phyloP scores from a whole-genome alignment of 2,113 vertebrate genomes.

The Fregetta grallaria region DNA sequence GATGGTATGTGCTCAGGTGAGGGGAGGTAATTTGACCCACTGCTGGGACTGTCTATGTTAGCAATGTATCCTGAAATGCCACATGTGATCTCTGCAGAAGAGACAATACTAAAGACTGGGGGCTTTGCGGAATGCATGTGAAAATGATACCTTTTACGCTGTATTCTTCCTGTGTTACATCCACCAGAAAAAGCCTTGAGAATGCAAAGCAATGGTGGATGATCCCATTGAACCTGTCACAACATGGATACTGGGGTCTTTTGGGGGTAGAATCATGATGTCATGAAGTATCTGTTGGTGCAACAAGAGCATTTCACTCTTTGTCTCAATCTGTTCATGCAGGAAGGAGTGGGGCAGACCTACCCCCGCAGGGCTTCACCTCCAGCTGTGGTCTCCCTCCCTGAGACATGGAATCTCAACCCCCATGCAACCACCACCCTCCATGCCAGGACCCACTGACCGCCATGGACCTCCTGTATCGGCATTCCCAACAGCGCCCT shows the following conservation, averaged over 20 bases:
- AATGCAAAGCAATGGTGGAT: neutral
- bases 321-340: neutral
- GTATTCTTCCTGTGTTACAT: neutral
- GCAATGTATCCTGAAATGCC: neutral
- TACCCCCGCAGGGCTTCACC: neutral
- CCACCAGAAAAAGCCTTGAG: neutral
- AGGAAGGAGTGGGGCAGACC: neutral
- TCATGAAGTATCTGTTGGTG: neutral
- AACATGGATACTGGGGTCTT: neutral
- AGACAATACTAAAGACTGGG: neutral
- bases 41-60: neutral
- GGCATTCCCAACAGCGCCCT: fast-evolving
- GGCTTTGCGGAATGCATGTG: neutral
- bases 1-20: neutral
- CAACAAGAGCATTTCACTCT: neutral
- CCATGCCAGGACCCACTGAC: neutral
- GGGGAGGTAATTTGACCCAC: neutral
- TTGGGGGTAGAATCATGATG: neutral
- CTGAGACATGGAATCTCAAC: neutral
- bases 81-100: neutral
- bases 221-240: neutral
- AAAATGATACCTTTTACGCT: neutral
- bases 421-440: neutral
- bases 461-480: fast-evolving
- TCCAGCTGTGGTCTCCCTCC: neutral